Conservation (phyloP, 1,140 invertebrate genomes). For the Drosophila ercepeae region DNA sequence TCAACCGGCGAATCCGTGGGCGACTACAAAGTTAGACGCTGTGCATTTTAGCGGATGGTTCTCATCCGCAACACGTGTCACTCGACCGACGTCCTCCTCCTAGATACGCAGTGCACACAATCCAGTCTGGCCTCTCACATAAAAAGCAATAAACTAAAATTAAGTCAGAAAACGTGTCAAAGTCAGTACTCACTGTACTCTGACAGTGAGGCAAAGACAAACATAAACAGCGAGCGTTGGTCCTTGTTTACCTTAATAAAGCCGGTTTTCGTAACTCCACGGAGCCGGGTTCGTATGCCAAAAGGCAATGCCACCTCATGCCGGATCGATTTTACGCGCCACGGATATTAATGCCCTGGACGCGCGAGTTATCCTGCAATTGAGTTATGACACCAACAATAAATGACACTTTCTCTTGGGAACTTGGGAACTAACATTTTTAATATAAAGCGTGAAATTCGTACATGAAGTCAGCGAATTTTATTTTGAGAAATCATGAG, state of each 20-base stretch:
- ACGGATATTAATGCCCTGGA: conserved; percentile 8
- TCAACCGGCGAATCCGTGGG: conserved; percentile 43
- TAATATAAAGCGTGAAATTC: conserved; percentile 19
- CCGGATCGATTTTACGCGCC: conserved; percentile 17
- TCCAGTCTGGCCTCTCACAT: conserved; percentile 25
- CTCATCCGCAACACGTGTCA: conserved; percentile 77
- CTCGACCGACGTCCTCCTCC: conserved; percentile 33
- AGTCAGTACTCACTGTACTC: conserved; percentile 75
- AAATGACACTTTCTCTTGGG: conserved; percentile 27
- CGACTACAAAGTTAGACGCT: conserved; percentile 47
- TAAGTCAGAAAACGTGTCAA: conserved; percentile 82
- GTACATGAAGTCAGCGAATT: neutral
- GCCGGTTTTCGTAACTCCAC: conserved; percentile 32
- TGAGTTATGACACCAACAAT: conserved; percentile 14
- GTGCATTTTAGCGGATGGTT: conserved; percentile 53
- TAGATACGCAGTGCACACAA: conserved; percentile 60
- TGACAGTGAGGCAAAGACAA: conserved; percentile 78
- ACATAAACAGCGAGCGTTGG: conserved; percentile 73
- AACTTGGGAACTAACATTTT: neutral
- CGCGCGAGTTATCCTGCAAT: conserved; percentile 39
- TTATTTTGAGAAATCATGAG: neutral
- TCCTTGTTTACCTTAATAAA: conserved; percentile 75
- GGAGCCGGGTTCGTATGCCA: neutral
- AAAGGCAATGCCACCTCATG: conserved; percentile 11
- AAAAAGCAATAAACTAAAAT: conserved; percentile 82